phyloP scores from a whole-genome alignment of 2,888 invertebrate species.

The Esperia sulphurella region DNA sequence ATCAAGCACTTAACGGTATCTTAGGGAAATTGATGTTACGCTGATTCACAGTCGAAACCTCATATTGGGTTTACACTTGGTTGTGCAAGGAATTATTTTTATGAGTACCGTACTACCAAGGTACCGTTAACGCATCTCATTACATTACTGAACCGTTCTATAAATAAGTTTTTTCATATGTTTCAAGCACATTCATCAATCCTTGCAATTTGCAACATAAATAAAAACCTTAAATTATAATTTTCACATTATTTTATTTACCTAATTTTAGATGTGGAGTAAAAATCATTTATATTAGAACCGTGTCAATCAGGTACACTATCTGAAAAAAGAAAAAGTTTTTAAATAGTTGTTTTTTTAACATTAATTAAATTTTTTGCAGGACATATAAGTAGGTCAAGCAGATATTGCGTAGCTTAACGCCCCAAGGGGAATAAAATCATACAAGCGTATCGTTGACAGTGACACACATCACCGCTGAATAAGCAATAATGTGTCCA shows the following conservation, averaged over 20 bases:
- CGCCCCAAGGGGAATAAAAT: slow-evolving; percentile 49
- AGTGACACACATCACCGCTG: slow-evolving; percentile 62
- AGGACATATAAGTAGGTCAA: slow-evolving; percentile 26
- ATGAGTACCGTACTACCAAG: not conserved
- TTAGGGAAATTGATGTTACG: slow-evolving; percentile 22
- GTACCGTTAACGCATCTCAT: not conserved
- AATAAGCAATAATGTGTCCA: slow-evolving; percentile 50
- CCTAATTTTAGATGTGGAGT: not conserved
- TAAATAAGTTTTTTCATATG: not conserved
- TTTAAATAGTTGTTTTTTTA: too few species aligned
- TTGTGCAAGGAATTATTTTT: slow-evolving; percentile 10
- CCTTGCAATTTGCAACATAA: not conserved
- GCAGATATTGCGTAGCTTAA: slow-evolving; percentile 34
- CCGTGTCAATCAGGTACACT: too few species aligned
- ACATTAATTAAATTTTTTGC: slow-evolving; percentile 4
- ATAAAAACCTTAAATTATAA: too few species aligned
- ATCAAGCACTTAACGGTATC: slow-evolving; percentile 30
- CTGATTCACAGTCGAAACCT: slow-evolving; percentile 14
- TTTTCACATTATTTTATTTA: not conserved
- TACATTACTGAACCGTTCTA: not conserved
- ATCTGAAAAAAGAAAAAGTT: too few species aligned
- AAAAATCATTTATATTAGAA: not conserved
- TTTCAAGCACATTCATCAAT: not conserved
- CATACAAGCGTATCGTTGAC: slow-evolving; percentile 55
- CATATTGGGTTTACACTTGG: slow-evolving; percentile 7